Evolutionary conservation across 1,140 invertebrate species (phyloP).

Genomic region (Copidosoma floridanum): DNA sequence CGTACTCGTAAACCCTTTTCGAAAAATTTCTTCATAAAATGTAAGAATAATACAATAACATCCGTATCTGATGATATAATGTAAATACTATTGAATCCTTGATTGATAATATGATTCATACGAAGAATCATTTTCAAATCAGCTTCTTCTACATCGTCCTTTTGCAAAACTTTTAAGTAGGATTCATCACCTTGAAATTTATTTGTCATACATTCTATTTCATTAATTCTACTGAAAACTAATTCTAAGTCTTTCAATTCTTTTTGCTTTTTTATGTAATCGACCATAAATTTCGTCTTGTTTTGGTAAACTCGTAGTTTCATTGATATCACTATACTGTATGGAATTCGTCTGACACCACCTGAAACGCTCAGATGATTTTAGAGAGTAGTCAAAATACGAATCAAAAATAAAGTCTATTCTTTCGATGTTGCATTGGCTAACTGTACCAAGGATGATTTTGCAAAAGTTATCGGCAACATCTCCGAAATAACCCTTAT

Average conservation of each 20-base stretch:
- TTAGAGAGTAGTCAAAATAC: slow-evolving; percentile 7
- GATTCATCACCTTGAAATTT: background rate
- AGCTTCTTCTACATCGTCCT: background rate
- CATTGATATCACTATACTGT: background rate
- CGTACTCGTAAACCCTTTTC: background rate
- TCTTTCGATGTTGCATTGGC: background rate
- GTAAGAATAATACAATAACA: background rate
- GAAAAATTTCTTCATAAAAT: background rate
- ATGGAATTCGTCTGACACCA: background rate
- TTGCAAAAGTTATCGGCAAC: background rate
- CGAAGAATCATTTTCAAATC: background rate
- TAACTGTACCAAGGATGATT: background rate
- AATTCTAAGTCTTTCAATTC: background rate
- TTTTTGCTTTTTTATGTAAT: background rate
- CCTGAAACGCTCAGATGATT: slow-evolving; percentile 12
- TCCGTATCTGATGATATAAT: slow-evolving; percentile 2
- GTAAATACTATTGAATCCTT: background rate
- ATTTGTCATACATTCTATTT: background rate
- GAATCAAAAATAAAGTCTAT: slow-evolving; percentile 23
- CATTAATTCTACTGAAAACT: background rate
- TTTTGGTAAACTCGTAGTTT: background rate
- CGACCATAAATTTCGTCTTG: background rate
- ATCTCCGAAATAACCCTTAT: background rate
- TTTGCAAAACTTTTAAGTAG: background rate
- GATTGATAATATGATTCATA: background rate